These are phyloP conservation scores for Myotis pilosus DNA, from an alignment of 2,797 vertebrate genomes.

Conservation along the genomic window DNA sequence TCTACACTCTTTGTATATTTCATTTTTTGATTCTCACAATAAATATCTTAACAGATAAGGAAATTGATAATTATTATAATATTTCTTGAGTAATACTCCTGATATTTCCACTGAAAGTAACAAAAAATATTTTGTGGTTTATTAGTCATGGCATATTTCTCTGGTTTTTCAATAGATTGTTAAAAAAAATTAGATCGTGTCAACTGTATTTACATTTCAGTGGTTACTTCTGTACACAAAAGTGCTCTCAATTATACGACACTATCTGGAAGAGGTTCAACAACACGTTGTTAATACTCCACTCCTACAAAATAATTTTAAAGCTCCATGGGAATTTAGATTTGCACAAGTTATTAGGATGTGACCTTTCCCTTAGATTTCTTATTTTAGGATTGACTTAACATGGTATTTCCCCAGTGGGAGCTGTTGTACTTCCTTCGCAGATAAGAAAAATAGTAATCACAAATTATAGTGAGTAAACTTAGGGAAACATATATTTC, in stretches of 20 bases:
- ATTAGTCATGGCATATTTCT: constrained; percentile 28
- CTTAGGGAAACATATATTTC: constrained; percentile 72
- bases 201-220: constrained; percentile 65
- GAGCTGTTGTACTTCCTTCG: constrained; percentile 91
- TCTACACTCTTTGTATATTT: neutral
- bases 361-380: constrained; percentile 93
- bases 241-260: constrained; percentile 68
- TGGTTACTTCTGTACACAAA: constrained; percentile 58
- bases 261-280: constrained; percentile 80
- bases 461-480: constrained; percentile 80
- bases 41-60: neutral
- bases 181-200: constrained; percentile 49
- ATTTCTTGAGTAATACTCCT: neutral
- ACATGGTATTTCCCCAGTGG: constrained; percentile 92
- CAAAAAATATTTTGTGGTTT: constrained; percentile 13
- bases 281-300: constrained; percentile 80
- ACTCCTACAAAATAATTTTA: constrained; percentile 83
- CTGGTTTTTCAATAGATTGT: constrained; percentile 25
- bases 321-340: constrained; percentile 91
- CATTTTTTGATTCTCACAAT: neutral
- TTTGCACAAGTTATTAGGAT: constrained; percentile 93
- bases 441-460: constrained; percentile 90
- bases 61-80: constrained; percentile 14
- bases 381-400: constrained; percentile 96
- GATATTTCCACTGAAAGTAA: constrained; percentile 49